Evolutionary conservation across 2,888 invertebrate species (phyloP), one percentile per base, ranked within the genome.

Genomic region (Pelosia muscerda): DNA sequence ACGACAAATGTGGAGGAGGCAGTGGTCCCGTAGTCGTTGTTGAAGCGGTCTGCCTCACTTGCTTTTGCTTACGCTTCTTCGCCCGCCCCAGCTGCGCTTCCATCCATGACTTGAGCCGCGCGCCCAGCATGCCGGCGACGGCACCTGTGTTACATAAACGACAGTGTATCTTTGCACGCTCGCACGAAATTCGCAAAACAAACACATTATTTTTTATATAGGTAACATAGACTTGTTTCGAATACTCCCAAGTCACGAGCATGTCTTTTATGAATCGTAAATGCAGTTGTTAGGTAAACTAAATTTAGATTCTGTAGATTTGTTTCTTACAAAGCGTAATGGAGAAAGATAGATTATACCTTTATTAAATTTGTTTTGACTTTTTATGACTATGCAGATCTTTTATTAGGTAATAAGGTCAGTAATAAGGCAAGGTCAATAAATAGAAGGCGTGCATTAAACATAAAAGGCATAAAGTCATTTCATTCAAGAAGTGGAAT

Each of bases 61-160:
- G 92, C 84, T 95, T 94, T 87, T 94, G 93, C 73, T 94, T 94
- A 76, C 95, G 93, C 74, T 93, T 93, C 86, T 96, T 96, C 76
- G 97, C 96, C 88, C 97, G 96, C 86, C 97, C 97, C 84, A 96
- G 89, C 92, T 96, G 96, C 90, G 97, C 96, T 90, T 97, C 97
- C 97, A 97, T 97, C 97, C 97, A 97, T 87, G 97, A 97, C 85
- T 97, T 96, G 84, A 97, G 95, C 95, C 97, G 97, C 93, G 96
- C 96, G 88, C 97, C 97, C 96, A 96, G 96, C 97, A 96, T 97
- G 93, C 94, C 93, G 87, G 75, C 84, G 80, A 78, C 88, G 92
- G 92, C 94, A 92, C 92, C 94, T 94, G 84, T 4, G 69, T 54
- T 67, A 66, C 42, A 68, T 67, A 69, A 65, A 73, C 22, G 53